phyloP scores from a whole-genome alignment of 2,888 invertebrate species.

The Eupithecia abbreviata region DNA sequence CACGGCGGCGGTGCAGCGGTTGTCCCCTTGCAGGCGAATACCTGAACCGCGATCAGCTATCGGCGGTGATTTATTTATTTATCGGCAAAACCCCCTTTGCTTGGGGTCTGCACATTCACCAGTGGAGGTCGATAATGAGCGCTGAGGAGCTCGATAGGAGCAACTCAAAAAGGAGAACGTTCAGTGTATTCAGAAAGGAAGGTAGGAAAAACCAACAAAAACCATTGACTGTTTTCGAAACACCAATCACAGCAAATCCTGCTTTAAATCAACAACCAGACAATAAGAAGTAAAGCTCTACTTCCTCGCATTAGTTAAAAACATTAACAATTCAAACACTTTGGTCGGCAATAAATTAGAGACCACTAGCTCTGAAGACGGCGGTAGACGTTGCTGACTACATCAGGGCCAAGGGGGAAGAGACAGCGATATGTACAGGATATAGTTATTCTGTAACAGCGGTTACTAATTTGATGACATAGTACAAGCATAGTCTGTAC shows the following conservation, averaged over 20 bases:
- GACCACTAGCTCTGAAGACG: constrained; percentile 72
- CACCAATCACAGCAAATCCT: constrained; percentile 12
- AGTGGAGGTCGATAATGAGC: too few species aligned
- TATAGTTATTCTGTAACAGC: too few species aligned
- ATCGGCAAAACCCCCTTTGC: too few species aligned
- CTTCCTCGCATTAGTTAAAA: constrained; percentile 55
- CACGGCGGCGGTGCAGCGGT: too few species aligned
- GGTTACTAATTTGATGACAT: too few species aligned
- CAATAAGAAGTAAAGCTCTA: constrained; percentile 36
- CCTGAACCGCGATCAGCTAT: too few species aligned
- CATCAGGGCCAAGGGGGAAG: constrained; percentile 46
- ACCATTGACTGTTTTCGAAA: constrained; percentile 3
- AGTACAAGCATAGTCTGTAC: too few species aligned
- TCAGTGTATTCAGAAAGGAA: neutral
- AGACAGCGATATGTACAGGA: constrained; percentile 26
- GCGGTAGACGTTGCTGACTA: constrained; percentile 67
- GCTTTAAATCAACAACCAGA: constrained; percentile 30
- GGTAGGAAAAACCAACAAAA: constrained; percentile 1
- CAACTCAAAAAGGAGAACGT: too few species aligned
- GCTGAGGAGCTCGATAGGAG: too few species aligned
- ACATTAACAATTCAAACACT: constrained; percentile 81
- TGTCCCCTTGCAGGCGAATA: too few species aligned
- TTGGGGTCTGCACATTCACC: too few species aligned
- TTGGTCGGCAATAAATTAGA: constrained; percentile 77
- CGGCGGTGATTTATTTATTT: too few species aligned